Percentiles rank a stretch among this genome's conserved stretches.
These are phyloP conservation scores for Trichechus manatus DNA, from an alignment of 2,113 vertebrate genomes.

Conservation along the genomic window DNA sequence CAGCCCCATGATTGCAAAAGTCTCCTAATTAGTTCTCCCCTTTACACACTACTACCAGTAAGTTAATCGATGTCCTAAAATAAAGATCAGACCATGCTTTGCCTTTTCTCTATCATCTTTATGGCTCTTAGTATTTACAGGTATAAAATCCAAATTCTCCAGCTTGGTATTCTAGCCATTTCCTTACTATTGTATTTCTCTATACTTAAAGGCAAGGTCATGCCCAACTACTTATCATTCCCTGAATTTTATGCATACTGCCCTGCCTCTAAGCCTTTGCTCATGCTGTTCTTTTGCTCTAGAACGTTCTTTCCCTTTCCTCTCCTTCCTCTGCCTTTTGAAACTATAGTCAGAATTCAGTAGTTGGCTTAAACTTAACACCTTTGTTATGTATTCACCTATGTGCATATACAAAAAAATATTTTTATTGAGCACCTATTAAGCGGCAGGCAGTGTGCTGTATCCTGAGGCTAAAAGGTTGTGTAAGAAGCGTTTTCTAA, in stretches of 20 bases:
- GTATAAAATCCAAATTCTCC: not conserved
- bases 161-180: not conserved
- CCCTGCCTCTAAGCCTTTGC: not conserved
- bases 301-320: not conserved
- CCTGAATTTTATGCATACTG: not conserved
- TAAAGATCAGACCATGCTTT: not conserved
- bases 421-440: not conserved
- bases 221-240: not conserved
- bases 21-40: not conserved
- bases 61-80: not conserved
- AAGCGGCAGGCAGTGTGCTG: not conserved
- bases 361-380: not conserved
- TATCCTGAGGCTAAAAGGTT: not conserved
- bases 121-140: not conserved
- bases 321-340: not conserved
- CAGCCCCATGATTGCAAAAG: too few species aligned
- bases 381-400: not conserved
- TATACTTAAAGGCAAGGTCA: not conserved
- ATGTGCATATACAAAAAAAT: not conserved
- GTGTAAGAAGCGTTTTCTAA: not conserved
- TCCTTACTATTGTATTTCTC: conserved; percentile 25
- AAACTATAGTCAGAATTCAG: not conserved
- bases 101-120: not conserved
- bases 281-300: not conserved
- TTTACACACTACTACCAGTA: not conserved